Conservation (phyloP, 2,797 vertebrate genomes). For the Eurystomus glaucurus region DNA sequence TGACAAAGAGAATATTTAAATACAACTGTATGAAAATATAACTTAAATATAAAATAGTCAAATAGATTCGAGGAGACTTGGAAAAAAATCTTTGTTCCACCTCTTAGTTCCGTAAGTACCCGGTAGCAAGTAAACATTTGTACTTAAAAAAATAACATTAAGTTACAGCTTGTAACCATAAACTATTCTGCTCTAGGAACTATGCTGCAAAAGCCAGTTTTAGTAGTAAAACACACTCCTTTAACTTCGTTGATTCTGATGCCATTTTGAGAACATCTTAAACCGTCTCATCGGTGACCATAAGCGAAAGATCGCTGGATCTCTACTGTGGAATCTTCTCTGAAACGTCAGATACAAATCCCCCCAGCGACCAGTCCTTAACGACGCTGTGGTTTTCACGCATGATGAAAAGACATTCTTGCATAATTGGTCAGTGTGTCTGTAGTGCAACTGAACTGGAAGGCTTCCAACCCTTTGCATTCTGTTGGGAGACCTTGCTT, state of each 20-base stretch:
- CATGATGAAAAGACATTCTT: slow-evolving; percentile 66
- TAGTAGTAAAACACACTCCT: slow-evolving; percentile 79
- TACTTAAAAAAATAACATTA: slow-evolving; percentile 83
- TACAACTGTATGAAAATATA: slow-evolving; percentile 88
- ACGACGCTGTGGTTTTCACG: background rate
- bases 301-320: background rate
- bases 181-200: slow-evolving; percentile 81
- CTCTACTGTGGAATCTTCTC: slow-evolving; percentile 31
- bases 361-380: background rate
- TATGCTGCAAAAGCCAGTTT: slow-evolving; percentile 81
- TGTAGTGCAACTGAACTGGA: slow-evolving; percentile 83
- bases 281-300: background rate
- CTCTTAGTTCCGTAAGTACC: slow-evolving; percentile 80
- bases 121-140: slow-evolving; percentile 80
- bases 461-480: slow-evolving; percentile 51
- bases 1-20: slow-evolving; percentile 84
- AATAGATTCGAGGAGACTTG: slow-evolving; percentile 81
- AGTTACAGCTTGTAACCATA: slow-evolving; percentile 81
- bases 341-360: background rate
- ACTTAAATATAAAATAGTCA: slow-evolving; percentile 89
- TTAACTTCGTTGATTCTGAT: slow-evolving; percentile 62
- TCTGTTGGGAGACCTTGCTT: slow-evolving; percentile 34
- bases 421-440: slow-evolving; percentile 85
- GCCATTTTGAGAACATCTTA: slow-evolving; percentile 57
- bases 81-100: slow-evolving; percentile 80